Evolutionary conservation across 2,113 vertebrate species (phyloP).

Genomic region (Oryzias curvinotus): DNA sequence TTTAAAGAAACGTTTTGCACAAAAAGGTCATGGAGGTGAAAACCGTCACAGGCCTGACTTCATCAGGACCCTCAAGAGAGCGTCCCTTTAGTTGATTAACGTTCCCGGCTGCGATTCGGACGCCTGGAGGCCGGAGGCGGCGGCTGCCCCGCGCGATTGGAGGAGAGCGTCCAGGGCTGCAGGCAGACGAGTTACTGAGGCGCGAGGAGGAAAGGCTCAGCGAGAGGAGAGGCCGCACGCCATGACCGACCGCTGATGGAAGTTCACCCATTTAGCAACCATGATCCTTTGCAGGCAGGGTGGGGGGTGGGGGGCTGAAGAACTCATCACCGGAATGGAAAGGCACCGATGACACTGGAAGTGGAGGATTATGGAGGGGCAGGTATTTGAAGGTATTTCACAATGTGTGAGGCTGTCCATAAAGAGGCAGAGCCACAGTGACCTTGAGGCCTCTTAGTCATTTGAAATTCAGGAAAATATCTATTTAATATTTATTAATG

Average conservation of each 20-base stretch:
- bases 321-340: too few species aligned
- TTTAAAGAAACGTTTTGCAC: too few species aligned
- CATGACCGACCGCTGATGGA: background rate
- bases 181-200: constrained; percentile 21
- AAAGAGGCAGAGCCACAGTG: too few species aligned
- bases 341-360: too few species aligned
- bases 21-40: constrained; percentile 2
- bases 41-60: background rate
- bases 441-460: too few species aligned
- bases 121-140: constrained; percentile 1
- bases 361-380: too few species aligned
- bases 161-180: constrained; percentile 4
- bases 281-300: background rate
- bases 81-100: background rate
- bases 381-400: too few species aligned
- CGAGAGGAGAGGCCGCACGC: background rate
- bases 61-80: constrained; percentile 1
- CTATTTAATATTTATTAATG: too few species aligned
- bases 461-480: too few species aligned
- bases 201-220: background rate
- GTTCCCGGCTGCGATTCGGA: constrained; percentile 10
- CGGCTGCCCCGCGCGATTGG: background rate
- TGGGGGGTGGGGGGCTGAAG: too few species aligned
- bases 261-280: background rate
- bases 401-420: too few species aligned